phyloP scores from a whole-genome alignment of 2,113 vertebrate species.

The Myotis yumanensis region DNA sequence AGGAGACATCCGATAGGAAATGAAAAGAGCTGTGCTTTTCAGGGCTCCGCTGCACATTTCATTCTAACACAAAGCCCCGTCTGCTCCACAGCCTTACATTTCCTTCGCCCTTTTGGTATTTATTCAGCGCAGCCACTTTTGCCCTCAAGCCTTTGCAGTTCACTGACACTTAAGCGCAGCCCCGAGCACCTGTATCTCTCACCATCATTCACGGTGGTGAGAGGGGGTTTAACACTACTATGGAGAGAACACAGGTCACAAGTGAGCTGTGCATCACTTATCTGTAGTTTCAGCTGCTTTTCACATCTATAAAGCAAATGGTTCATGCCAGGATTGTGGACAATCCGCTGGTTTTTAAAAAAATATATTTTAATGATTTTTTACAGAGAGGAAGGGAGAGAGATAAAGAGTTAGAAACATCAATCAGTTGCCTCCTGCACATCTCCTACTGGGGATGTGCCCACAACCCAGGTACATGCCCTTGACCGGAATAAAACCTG shows the following conservation, averaged over 20 bases:
- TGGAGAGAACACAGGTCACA: neutral
- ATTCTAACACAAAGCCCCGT: neutral
- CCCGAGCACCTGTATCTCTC: accelerated
- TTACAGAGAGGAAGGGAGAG: too few relatives aligned
- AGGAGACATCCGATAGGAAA: neutral
- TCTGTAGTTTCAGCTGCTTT: neutral
- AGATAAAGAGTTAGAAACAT: too few relatives aligned
- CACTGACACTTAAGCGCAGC: neutral
- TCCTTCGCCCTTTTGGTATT: neutral
- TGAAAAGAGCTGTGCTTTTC: neutral
- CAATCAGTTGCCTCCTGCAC: too few relatives aligned
- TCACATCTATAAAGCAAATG: neutral
- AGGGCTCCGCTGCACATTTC: neutral
- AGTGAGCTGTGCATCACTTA: neutral
- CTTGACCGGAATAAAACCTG: too few relatives aligned
- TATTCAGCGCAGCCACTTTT: neutral
- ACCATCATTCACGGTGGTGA: neutral
- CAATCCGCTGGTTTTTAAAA: too few relatives aligned
- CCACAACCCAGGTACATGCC: too few relatives aligned
- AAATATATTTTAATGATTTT: too few relatives aligned
- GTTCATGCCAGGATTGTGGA: neutral
- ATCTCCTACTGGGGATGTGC: too few relatives aligned
- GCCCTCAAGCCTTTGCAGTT: neutral
- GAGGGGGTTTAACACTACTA: neutral
- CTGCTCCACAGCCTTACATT: neutral